Conservation (phyloP, 2,797 vertebrate species). For the Sebastes itinus region DNA sequence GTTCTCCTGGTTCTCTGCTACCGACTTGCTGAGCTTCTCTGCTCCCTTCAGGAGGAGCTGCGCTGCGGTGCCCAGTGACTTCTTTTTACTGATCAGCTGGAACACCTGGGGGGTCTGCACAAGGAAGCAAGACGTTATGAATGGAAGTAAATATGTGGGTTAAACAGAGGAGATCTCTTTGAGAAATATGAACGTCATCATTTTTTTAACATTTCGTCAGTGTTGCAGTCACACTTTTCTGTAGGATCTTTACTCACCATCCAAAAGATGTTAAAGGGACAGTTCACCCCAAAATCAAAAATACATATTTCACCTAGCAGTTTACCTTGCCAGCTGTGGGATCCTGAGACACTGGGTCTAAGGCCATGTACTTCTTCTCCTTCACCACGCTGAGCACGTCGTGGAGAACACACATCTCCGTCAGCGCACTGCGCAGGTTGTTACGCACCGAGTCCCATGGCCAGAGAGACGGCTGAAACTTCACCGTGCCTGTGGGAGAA, state of each 20-base stretch:
- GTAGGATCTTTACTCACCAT: neutral
- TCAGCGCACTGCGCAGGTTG: slow-evolving; percentile 91
- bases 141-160: neutral
- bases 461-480: slow-evolving; percentile 98
- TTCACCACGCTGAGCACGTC: slow-evolving; percentile 96
- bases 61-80: slow-evolving; percentile 92
- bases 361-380: slow-evolving; percentile 97
- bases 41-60: slow-evolving; percentile 94
- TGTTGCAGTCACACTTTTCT: neutral
- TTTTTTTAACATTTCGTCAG: neutral
- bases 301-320: neutral
- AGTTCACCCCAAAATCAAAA: neutral
- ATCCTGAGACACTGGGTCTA: slow-evolving; percentile 95
- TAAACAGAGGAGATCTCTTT: neutral
- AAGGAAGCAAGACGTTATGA: neutral
- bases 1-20: slow-evolving; percentile 95
- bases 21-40: slow-evolving; percentile 93
- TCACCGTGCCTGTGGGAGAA: slow-evolving; percentile 85
- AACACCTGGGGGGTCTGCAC: slow-evolving; percentile 92
- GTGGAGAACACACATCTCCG: slow-evolving; percentile 96
- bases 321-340: slow-evolving; percentile 77
- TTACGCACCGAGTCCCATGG: slow-evolving; percentile 98
- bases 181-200: neutral
- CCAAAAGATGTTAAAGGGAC: neutral
- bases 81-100: slow-evolving; percentile 96